Conservation (phyloP, 2,113 vertebrate genomes). For the Conger conger region DNA sequence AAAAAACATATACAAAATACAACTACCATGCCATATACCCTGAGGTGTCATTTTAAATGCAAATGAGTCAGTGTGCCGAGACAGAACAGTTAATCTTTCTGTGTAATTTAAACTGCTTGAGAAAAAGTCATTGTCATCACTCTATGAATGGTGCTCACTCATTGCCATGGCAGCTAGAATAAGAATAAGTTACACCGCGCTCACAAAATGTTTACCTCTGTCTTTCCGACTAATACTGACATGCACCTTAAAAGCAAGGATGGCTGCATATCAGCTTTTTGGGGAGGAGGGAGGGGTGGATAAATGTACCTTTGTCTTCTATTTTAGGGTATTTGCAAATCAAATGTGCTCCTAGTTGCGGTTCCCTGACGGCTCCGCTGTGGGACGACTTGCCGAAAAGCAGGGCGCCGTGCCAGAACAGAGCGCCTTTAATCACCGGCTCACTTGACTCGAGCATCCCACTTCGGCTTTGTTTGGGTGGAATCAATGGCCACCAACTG, state of each 20-base stretch:
- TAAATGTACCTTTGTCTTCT: conserved; percentile 47
- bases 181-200: neutral
- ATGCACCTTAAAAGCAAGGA: conserved; percentile 35
- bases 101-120: neutral
- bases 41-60: neutral
- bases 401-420: conserved; percentile 19
- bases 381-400: conserved; percentile 25
- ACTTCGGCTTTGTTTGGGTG: neutral
- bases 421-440: conserved; percentile 17
- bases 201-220: neutral
- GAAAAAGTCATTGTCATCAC: neutral
- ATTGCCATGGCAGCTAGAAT: neutral
- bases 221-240: conserved; percentile 44
- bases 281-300: neutral
- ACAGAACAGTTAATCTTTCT: conserved; percentile 13
- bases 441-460: neutral
- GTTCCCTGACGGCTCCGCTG: conserved; percentile 37
- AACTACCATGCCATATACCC: neutral
- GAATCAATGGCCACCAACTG: neutral
- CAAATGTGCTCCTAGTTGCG: conserved; percentile 56
- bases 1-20: neutral
- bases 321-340: conserved; percentile 64
- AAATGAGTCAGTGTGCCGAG: neutral
- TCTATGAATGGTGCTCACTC: neutral
- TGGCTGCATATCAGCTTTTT: conserved; percentile 34